Evolutionary conservation across 2,113 vertebrate species (phyloP).

Genomic region (Calypte anna): DNA sequence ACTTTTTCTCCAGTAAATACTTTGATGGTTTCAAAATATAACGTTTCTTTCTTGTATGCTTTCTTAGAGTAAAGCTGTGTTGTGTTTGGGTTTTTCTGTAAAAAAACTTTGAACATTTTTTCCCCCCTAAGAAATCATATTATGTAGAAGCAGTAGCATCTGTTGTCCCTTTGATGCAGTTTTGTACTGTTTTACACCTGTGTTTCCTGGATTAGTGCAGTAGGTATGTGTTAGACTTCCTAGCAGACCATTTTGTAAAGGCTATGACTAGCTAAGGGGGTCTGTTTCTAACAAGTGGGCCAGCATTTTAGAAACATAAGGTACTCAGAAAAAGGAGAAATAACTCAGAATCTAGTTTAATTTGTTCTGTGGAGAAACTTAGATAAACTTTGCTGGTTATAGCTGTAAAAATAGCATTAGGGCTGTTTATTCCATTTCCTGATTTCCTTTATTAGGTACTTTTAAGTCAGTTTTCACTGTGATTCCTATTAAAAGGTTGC

Average conservation of each 20-base stretch:
- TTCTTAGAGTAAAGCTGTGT: not conserved
- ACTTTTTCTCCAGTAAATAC: not conserved
- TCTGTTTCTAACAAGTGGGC: not conserved
- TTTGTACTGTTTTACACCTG: not conserved
- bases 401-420: not conserved
- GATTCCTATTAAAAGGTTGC: not conserved
- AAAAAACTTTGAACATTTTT: not conserved
- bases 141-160: not conserved
- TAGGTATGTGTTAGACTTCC: not conserved
- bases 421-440: not conserved
- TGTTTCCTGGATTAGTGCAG: not conserved
- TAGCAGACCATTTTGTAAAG: not conserved
- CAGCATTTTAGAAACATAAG: not conserved
- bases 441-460: not conserved
- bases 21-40: not conserved
- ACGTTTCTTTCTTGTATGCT: not conserved
- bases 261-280: not conserved
- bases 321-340: not conserved
- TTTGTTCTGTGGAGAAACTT: not conserved
- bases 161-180: not conserved
- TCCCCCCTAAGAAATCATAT: accelerated
- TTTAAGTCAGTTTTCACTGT: not conserved
- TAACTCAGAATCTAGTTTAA: not conserved
- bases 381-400: not conserved
- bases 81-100: not conserved